Conservation (phyloP, 2,888 invertebrate genomes). For the Crocallis elinguaria region DNA sequence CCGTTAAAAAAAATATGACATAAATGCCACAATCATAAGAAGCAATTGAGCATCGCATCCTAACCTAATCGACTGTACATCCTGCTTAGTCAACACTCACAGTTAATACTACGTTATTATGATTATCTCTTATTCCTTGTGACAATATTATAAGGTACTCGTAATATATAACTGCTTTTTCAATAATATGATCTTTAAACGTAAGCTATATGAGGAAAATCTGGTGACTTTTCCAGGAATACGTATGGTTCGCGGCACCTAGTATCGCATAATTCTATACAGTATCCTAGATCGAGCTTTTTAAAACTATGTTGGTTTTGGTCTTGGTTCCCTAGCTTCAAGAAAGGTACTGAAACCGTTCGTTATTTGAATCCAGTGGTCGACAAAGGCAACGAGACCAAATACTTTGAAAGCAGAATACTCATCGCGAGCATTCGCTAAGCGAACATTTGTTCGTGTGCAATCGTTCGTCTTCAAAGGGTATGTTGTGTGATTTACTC, state of each 20-base stretch:
- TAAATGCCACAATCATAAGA: background rate
- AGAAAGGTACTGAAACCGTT: no score
- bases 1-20: background rate
- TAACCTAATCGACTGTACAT: background rate
- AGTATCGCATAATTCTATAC: background rate
- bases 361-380: no score
- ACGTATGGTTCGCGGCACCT: background rate
- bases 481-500: no score
- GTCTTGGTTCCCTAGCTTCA: no score
- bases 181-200: background rate
- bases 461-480: no score
- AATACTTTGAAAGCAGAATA: no score
- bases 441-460: no score
- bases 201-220: constrained; percentile 1
- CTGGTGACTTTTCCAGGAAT: constrained; percentile 2
- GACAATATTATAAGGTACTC: background rate
- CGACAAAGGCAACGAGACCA: no score
- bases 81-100: background rate
- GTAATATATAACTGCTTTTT: constrained; percentile 5
- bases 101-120: constrained; percentile 3
- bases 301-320: no score
- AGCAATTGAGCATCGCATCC: background rate
- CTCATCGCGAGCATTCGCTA: no score
- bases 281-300: background rate
- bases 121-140: constrained; percentile 5